Evolutionary conservation across 53 echinoderm and acorn worm species (phyloP), one percentile per base, ranked within the genome.

Genomic region (Actinopyga echinites): DNA sequence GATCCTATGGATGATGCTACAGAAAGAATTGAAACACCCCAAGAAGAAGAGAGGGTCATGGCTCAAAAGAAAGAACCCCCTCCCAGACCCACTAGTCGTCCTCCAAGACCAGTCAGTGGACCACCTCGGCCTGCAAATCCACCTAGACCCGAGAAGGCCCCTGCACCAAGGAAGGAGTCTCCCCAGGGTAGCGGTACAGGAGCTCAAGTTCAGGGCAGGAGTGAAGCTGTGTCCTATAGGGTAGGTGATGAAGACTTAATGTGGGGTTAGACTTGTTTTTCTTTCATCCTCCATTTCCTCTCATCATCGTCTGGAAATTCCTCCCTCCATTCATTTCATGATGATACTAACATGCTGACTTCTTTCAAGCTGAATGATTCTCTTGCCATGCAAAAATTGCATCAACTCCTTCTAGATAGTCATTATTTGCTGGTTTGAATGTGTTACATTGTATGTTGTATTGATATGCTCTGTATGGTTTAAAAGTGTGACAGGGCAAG

Each of bases 71-170:
- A 24, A 33, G 77, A 32, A 25, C 89, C 89, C 5, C 90, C 93
- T 56, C 44, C 87, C 21, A 49, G 93, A 30, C 93, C 93, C 15
- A 85, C 83, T 69, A 82, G 86, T 38, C 83, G 86, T 30, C 95
- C 95, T 35, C 73, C 88, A 43, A 87, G 95, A 74, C 92, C 95
- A 15, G 4, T 54, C 12, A 77, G 57, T 56, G 77, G 77, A 21
- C 95, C 95, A 30, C 61, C 87, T 3, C 85, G 88, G 55, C 90
- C 89, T 2, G 54, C 64, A 32, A 56, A 71, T 15, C 84, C 87
- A 28, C 86, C 83, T 1, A 21, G 31, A 30, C 37, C 81, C 3
- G 60, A 80, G 81, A 62, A 45, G 20, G 10, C 34, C 58, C 60
- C 22, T 15, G 8, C 60, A 38, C 38, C 81, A 15, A 62, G 20